These are phyloP conservation scores for Megaceryle torquata DNA, from an alignment of 2,113 vertebrate genomes.

Conservation along the genomic window DNA sequence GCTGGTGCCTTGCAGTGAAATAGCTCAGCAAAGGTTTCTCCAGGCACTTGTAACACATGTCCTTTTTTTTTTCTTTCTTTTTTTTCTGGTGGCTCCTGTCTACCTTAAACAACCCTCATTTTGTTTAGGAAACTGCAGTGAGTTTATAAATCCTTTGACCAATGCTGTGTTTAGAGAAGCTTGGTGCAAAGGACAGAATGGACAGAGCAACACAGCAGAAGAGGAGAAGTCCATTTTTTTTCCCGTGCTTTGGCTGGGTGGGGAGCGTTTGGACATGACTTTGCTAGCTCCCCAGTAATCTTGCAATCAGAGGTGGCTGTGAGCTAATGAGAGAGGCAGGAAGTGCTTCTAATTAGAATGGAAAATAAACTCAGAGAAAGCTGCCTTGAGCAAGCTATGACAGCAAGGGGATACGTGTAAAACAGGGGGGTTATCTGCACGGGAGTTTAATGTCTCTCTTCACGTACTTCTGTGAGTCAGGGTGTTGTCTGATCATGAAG, in stretches of 20 bases:
- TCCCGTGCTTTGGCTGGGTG: background rate
- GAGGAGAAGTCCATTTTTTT: background rate
- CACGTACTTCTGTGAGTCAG: background rate
- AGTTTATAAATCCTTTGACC: background rate
- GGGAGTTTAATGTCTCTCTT: background rate
- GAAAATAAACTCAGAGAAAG: background rate
- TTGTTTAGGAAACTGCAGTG: background rate
- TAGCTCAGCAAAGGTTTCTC: background rate
- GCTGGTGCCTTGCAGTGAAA: background rate
- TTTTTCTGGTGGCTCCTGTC: background rate
- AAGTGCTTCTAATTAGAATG: constrained; percentile 16
- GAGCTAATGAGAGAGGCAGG: constrained; percentile 19
- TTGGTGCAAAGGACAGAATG: background rate
- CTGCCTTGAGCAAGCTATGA: background rate
- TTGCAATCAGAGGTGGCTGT: background rate
- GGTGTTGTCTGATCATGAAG: background rate
- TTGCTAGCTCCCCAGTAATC: background rate
- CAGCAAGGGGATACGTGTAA: background rate
- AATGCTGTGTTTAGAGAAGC: background rate
- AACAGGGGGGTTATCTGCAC: background rate
- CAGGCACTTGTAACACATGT: background rate
- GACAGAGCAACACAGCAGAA: background rate
- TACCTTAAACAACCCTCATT: background rate
- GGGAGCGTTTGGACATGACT: background rate
- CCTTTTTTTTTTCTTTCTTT: background rate